Evolutionary conservation across 2,797 vertebrate species (phyloP).

Genomic region (Gymnothorax reevesii): DNA sequence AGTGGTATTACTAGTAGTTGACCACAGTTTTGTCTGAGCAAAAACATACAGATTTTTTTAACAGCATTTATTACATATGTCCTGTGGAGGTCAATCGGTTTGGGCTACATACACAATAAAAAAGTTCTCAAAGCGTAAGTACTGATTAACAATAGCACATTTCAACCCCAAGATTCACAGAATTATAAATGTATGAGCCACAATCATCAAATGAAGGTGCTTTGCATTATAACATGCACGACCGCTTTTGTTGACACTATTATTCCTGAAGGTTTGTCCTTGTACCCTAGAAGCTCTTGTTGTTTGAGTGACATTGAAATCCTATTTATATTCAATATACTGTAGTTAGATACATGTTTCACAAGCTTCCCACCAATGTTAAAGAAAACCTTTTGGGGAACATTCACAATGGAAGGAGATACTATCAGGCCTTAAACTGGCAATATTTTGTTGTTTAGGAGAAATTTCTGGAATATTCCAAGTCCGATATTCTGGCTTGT

Average conservation of each 20-base stretch:
- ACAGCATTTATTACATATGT: not conserved
- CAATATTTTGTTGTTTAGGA: conserved; percentile 8
- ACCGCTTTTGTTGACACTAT: not conserved
- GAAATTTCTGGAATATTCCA: conserved; percentile 2
- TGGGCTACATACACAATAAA: not conserved
- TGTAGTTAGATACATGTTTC: not conserved
- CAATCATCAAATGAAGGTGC: not conserved
- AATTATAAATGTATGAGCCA: not conserved
- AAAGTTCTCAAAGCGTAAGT: not conserved
- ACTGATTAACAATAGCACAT: not conserved
- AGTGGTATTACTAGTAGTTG: not conserved
- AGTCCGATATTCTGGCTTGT: not conserved
- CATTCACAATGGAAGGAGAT: not conserved
- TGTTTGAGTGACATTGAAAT: not conserved
- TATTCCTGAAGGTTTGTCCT: not conserved
- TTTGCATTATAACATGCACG: not conserved
- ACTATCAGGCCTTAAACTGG: not conserved
- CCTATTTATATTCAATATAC: not conserved
- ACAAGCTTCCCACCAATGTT: not conserved
- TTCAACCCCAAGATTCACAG: not conserved
- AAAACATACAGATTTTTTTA: not conserved
- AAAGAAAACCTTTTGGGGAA: not conserved
- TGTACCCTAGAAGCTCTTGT: not conserved
- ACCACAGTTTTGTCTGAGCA: not conserved
- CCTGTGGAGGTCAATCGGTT: not conserved